These are phyloP conservation scores for Microchrysa polita DNA, from an alignment of 2,888 invertebrate species.

Conservation along the genomic window DNA sequence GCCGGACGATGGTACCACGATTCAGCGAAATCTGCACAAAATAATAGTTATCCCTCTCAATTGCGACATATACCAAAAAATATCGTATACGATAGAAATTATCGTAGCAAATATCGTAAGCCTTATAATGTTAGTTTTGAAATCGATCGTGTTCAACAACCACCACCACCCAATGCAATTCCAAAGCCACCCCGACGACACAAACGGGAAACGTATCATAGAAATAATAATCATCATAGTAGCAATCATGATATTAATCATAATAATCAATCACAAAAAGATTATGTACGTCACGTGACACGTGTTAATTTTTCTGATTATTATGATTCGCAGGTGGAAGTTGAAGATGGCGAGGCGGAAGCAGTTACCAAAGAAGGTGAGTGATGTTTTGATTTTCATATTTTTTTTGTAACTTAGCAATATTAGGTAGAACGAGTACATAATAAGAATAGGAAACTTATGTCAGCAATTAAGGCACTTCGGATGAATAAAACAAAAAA, in stretches of 20 bases:
- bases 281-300: slow-evolving; percentile 65
- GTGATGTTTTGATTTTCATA: slow-evolving; percentile 53
- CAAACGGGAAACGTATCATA: slow-evolving; percentile 46
- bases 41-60: not conserved
- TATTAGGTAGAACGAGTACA: no score
- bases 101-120: slow-evolving; percentile 40
- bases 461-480: no score
- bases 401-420: no score
- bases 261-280: slow-evolving; percentile 54
- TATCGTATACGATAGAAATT: slow-evolving; percentile 39
- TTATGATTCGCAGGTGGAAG: slow-evolving; percentile 68
- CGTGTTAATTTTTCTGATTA: slow-evolving; percentile 65
- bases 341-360: slow-evolving; percentile 79
- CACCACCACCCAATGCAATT: slow-evolving; percentile 56
- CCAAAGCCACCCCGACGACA: slow-evolving; percentile 61
- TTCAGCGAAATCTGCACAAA: not conserved
- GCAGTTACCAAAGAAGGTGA: slow-evolving; percentile 90
- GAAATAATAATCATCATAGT: no score
- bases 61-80: slow-evolving; percentile 21
- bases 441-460: no score
- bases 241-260: no score
- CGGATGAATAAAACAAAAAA: no score
- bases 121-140: slow-evolving; percentile 52
- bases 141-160: slow-evolving; percentile 46
- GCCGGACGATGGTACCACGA: no score